Base-by-base conservation (phyloP, 2,113 vertebrate species). In the Hiodon alosoides region DNA sequence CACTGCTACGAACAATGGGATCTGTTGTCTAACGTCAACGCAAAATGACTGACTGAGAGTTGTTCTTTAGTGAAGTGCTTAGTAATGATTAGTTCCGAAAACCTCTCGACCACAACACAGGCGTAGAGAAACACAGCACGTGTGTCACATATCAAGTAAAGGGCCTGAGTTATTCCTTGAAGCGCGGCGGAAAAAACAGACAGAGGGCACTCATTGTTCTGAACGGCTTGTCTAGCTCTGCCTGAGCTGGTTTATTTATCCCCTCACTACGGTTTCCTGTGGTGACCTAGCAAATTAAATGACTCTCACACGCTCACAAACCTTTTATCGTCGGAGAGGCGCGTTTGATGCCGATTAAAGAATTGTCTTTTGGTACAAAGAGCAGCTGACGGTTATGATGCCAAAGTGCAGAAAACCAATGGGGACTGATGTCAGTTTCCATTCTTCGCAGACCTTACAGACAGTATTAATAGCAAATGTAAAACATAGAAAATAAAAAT, bases 71-170 rank as follows among this genome's bases (percentile, higher is more conserved):
- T 65, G 78, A 77, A 83, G 77, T 68, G 57, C 72, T 82, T 71
- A 6, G 31, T 10, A 48, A 83, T 87, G 84, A 88, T 88, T 81
- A 77, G 86, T 82, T 80, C 67, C 79, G 73, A 77, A 80, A 85
- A 77, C 83, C 81, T 82, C 73, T 76, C 62, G 81, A 84, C 87
- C 83, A 70, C 80, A 78, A 83, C 50, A 65, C 50, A 46, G 13
- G 17, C 59, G 58, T 67, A 17, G 7, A 71, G 51, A 55, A 76
- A 69, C 11, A 59, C 64, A 57, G 59, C 79, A 86, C 67, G 73
- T 76, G 84, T 79, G 82, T 82, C 82, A 81, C 74, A 77, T 86
- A 87, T 89, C 81, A 80, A 78, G 78, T 85, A 83, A 77, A 88
- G 80, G 71, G 69, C 73, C n/a, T 58, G 54, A 69, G 53, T 67